phyloP scores from a whole-genome alignment of 2,888 invertebrate genomes.

The Cryptocephalus moraei region DNA sequence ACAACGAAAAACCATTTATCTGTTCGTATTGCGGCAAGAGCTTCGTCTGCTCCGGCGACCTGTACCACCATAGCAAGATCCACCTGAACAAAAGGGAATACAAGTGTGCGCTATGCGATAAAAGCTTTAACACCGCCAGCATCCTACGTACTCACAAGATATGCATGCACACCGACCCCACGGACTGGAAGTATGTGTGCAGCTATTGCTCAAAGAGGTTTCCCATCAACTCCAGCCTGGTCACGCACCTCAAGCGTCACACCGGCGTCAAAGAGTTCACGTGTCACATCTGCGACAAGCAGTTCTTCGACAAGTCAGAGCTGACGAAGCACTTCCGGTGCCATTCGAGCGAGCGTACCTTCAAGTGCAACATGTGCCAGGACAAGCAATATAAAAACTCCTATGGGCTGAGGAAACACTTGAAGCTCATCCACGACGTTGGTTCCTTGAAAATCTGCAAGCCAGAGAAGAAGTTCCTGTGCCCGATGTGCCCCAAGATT shows the following conservation, averaged over 20 bases:
- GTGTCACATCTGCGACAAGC: constrained; percentile 32
- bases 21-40: constrained; percentile 31
- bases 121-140: constrained; percentile 24
- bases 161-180: constrained; percentile 25
- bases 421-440: constrained; percentile 21
- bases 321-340: constrained; percentile 21
- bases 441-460: constrained; percentile 28
- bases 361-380: constrained; percentile 20
- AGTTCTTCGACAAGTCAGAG: constrained; percentile 25
- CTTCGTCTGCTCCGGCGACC: constrained; percentile 23
- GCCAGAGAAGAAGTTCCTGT: constrained; percentile 29
- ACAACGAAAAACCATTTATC: constrained; percentile 21
- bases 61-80: constrained; percentile 24
- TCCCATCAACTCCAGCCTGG: constrained; percentile 23
- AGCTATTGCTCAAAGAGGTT: constrained; percentile 20
- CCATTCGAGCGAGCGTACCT: constrained; percentile 21
- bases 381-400: constrained; percentile 23
- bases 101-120: constrained; percentile 22
- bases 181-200: constrained; percentile 25
- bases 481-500: constrained; percentile 22
- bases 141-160: constrained; percentile 23
- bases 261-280: constrained; percentile 28
- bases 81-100: constrained; percentile 24
- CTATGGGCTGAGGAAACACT: constrained; percentile 22
- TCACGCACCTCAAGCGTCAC: constrained; percentile 22